Evolutionary conservation across 2,888 invertebrate species (phyloP), one percentile per base, ranked within the genome.

Genomic region (Eilema sororculum): DNA sequence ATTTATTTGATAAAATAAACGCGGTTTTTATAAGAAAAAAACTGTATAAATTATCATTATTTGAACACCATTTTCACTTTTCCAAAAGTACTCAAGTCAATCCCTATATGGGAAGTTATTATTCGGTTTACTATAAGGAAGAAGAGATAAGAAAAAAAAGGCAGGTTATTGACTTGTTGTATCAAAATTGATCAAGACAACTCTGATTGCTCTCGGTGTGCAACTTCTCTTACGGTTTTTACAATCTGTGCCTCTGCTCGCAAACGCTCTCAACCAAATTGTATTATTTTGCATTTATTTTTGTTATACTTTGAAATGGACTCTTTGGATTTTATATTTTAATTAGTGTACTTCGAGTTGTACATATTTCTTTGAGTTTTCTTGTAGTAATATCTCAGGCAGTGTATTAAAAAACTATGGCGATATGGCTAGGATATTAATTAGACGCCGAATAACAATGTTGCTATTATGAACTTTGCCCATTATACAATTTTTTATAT

Each of bases 221-320:
- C 58, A 60, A 66, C 58, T 52, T 8, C 22, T 75, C 71, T 80
- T 80, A 87, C 87, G 86, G 87, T 88, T 91, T 91, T 91, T 91
- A 90, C 91, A 90, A 91, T 89, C 89, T 87, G 86, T 82, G 87
- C 83, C 84, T 85, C 85, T 74, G 83, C 83, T 83, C 82, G 86
- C 82, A 87, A 85, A 87, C 85, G 89, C 91, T 93, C 89, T 93
- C 89, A 91, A 87, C 90, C 86, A 93, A 94, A 94, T 94, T 94
- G 94, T 94, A 95, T 95, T 94, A 94, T 93, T 94, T 94, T 93
- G 93, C 94, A 95, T 95, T 93, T 89, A 93, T 91, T 94, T 93
- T 92, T 94, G 91, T 90, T 89, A 88, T 87, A 87, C 89, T 89
- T 86, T 83, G 82, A 82, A 84, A 80, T 83, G 86, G 80, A 80